phyloP scores from a whole-genome alignment of 2,888 invertebrate species.

The Bombylius discolor region DNA sequence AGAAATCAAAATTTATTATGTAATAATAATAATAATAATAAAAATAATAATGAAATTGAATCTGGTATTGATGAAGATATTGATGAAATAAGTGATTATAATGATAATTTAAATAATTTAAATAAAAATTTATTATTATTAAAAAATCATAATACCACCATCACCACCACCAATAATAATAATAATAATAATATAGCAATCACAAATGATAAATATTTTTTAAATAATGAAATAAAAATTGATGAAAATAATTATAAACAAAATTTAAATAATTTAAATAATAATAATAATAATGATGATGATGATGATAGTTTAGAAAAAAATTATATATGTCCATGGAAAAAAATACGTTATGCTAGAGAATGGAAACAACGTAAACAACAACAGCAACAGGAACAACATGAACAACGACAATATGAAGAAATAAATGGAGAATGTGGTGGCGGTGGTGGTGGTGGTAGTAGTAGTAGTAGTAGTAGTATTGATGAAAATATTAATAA shows the following conservation, averaged over 20 bases:
- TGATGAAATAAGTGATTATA: constrained; percentile 15
- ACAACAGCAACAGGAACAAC: constrained; percentile 17
- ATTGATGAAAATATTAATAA: background rate
- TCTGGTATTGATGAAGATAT: constrained; percentile 16
- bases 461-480: rapidly evolving
- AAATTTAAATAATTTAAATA: background rate
- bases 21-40: constrained; percentile 4
- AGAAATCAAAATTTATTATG: background rate
- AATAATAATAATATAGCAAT: background rate
- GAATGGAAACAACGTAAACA: constrained; percentile 33
- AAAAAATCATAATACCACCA: constrained; percentile 6
- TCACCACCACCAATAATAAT: background rate
- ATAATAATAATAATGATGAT: constrained; percentile 1
- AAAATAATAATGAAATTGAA: constrained; percentile 17
- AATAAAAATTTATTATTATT: background rate
- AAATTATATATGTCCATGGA: constrained; percentile 34
- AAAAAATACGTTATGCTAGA: constrained; percentile 35
- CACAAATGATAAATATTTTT: constrained; percentile 1
- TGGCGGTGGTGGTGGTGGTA: too few relatives aligned
- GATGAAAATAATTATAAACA: constrained; percentile 5
- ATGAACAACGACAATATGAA: constrained; percentile 7
- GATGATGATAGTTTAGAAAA: background rate
- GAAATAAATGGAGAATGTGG: background rate
- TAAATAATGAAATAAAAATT: background rate
- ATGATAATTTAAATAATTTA: constrained; percentile 14